Evolutionary conservation across 2,888 invertebrate species (phyloP).

Genomic region (Sinohyriopsis cumingii): DNA sequence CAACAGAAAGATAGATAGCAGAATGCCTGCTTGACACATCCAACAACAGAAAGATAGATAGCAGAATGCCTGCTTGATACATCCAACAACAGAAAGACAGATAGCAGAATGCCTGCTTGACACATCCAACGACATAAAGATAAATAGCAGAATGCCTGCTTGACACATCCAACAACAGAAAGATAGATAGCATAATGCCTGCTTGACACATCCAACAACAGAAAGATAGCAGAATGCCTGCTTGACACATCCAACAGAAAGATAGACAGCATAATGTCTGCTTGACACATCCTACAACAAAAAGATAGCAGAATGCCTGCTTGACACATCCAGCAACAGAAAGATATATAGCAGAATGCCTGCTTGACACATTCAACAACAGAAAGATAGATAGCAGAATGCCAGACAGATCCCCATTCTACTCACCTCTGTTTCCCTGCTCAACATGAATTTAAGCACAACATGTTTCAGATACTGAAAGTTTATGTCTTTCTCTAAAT

Average conservation of each 20-base stretch:
- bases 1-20: neutral
- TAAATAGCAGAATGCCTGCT: neutral
- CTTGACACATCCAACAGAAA: too few species aligned
- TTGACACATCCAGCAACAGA: too few species aligned
- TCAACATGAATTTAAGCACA: conserved; percentile 91
- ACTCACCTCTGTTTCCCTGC: conserved; percentile 82
- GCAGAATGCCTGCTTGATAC: neutral
- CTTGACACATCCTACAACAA: too few species aligned
- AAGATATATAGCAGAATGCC: too few species aligned
- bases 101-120: neutral
- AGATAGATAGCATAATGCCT: too few species aligned
- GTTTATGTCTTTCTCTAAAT: conserved; percentile 79
- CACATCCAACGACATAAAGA: neutral
- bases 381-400: neutral
- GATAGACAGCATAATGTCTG: too few species aligned
- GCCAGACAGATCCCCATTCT: neutral
- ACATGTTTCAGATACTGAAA: conserved; percentile 93
- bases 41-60: neutral
- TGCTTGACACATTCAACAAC: too few species aligned
- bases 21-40: too few species aligned
- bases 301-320: too few species aligned
- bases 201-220: too few species aligned
- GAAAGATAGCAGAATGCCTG: too few species aligned
- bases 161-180: too few species aligned
- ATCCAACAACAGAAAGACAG: neutral